Percentiles rank a stretch among this genome's conserved stretches.
Conservation (phyloP, 2,888 invertebrate species). For the Phanerotoma sp. region DNA sequence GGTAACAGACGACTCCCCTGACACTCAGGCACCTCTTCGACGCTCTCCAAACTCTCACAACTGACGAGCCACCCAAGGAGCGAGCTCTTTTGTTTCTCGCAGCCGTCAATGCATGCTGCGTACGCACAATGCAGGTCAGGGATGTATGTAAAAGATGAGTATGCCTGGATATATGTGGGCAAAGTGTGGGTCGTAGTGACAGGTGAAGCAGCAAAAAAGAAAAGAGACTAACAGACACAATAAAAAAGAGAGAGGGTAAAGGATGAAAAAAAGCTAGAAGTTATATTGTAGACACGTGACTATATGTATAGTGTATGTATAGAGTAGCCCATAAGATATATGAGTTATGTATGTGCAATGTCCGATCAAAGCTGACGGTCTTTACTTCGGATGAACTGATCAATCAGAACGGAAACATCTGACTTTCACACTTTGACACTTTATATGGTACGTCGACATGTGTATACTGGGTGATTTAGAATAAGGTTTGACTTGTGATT, state of each 20-base stretch:
- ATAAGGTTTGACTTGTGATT: too few species aligned
- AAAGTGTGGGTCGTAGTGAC: constrained; percentile 7
- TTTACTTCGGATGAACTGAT: not conserved
- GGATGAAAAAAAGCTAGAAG: not conserved
- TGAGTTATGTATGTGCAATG: not conserved
- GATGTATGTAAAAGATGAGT: constrained; percentile 10
- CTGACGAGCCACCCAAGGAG: constrained; percentile 35
- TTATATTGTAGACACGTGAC: constrained; percentile 1
- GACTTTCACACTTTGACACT: not conserved
- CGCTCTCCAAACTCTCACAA: constrained; percentile 14
- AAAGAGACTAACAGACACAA: not conserved
- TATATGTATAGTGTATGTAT: not conserved
- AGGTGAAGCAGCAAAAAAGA: constrained; percentile 9
- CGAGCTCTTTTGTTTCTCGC: constrained; percentile 49
- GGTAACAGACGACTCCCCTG: constrained; percentile 3
- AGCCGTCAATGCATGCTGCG: constrained; percentile 47
- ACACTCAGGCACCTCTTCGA: constrained; percentile 15
- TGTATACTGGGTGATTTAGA: constrained; percentile 10
- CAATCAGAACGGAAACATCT: not conserved
- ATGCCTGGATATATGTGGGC: not conserved
- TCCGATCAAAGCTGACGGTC: constrained; percentile 7
- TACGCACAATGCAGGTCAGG: constrained; percentile 37
- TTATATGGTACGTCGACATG: not conserved
- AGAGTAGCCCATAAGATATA: not conserved
- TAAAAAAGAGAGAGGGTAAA: too few species aligned